Conservation (phyloP, 2,888 invertebrate species). For the Polydesmus complanatus region DNA sequence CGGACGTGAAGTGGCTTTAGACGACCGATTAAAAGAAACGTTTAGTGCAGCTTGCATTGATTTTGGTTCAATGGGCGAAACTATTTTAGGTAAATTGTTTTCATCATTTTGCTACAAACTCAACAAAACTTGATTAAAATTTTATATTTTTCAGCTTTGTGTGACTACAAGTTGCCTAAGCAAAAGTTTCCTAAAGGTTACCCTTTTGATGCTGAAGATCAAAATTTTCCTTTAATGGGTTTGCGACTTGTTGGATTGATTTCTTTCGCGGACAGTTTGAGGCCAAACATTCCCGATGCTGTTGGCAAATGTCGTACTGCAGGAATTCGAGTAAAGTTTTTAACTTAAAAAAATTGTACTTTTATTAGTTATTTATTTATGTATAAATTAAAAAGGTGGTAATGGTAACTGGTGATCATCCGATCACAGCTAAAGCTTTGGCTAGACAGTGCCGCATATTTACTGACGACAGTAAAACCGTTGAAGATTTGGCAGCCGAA, state of each 20-base stretch:
- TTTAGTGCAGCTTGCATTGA: conserved; percentile 89
- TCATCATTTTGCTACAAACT: background rate
- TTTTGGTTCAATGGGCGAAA: conserved; percentile 79
- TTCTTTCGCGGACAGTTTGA: conserved; percentile 97
- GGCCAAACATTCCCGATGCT: conserved; percentile 93
- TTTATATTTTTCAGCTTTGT: conserved; percentile 49
- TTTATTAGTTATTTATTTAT: background rate
- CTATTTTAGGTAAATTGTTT: conserved; percentile 48
- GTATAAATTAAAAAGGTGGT: conserved; percentile 30
- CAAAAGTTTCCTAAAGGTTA: conserved; percentile 86
- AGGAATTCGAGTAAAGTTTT: conserved; percentile 57
- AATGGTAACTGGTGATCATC: conserved; percentile 74
- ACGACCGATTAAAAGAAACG: conserved; percentile 86
- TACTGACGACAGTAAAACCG: conserved; percentile 36
- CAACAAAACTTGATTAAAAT: background rate
- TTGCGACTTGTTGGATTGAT: conserved; percentile 89
- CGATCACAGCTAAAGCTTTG: conserved; percentile 60
- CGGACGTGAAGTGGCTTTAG: conserved; percentile 76
- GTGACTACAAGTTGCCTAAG: conserved; percentile 77
- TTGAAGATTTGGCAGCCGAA: conserved; percentile 54
- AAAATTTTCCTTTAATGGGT: conserved; percentile 75
- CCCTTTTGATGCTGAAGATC: conserved; percentile 79
- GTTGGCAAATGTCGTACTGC: conserved; percentile 94
- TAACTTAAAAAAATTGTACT: background rate
- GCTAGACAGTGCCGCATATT: conserved; percentile 48